Base-by-base conservation (phyloP, 2,888 invertebrate species). In the Himalopsyche anomala region DNA sequence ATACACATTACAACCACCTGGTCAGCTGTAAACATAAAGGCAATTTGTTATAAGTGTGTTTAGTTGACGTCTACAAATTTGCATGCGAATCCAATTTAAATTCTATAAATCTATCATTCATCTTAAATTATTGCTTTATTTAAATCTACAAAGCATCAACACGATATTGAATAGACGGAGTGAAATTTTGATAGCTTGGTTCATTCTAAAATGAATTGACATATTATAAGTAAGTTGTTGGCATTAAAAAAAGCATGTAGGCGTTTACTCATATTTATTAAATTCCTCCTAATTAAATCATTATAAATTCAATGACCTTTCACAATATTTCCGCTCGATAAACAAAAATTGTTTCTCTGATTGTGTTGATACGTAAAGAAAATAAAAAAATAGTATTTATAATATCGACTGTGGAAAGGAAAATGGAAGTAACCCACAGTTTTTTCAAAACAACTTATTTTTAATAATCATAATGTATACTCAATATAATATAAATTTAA, bases 101-200 rank as follows among this genome's bases (percentile, higher is more conserved):
- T 62, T 62, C 62, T 62, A 19, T 62, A 62, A n/a, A 56, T 56
- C 56, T 56, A 62, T 62, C 19, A 62, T 62, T 62, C 62, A 62
- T 62, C 83, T 36, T 28, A 83, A 83, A 83, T 62, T 83, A 83
- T 83, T 56, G 15, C 83, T 62, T 36, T 56, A 83, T 83, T 54
- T 15, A 83, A 51, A 83, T 42, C 62, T 83, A 62, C 9, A 83
- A 51, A 55, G 42, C 62, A 62, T 9, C 19, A 62, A 28, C 62
- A 62, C 28, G n/a, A 62, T 15, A 62, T 62, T 62, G 62, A 62
- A 62, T 62, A 62, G 19, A n/a, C 3, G 62, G 19, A 62, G 28
- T 62, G 62, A 62, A 62, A 62, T 28, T 62, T 62, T n/a, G 28
- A 62, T 62, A 62, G 28, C 62, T 62, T 0, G 9, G 28, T 62